Evolutionary conservation across 2,797 vertebrate species (phyloP).

Genomic region (Pseudopleuronectes americanus): DNA sequence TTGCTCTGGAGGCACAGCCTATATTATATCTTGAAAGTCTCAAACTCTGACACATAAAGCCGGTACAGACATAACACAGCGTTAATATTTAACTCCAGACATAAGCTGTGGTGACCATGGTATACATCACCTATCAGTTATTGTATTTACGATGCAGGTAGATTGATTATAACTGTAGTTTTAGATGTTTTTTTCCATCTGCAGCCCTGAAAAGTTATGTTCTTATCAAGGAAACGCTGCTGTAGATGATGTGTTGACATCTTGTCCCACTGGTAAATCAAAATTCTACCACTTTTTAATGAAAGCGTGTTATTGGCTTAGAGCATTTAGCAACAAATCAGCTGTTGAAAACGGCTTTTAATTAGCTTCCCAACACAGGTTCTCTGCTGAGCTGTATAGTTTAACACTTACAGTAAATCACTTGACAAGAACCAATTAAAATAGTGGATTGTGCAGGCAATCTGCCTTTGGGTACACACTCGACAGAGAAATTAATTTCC

Average conservation of each 20-base stretch:
- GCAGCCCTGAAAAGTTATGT: constrained; percentile 6
- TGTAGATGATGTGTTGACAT: constrained; percentile 6
- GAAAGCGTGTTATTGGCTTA: constrained; percentile 13
- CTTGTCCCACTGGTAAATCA: constrained; percentile 16
- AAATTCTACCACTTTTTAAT: constrained; percentile 26
- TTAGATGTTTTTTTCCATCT: constrained; percentile 31
- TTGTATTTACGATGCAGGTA: constrained; percentile 3
- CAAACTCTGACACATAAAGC: constrained; percentile 34
- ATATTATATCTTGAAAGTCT: constrained; percentile 50
- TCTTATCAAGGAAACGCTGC: constrained; percentile 11
- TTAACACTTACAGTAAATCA: constrained; percentile 59
- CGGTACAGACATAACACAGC: constrained; percentile 19
- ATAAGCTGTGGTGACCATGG: not conserved
- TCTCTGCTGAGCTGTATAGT: constrained; percentile 44
- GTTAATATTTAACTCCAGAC: constrained; percentile 6
- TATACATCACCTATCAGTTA: constrained; percentile 3
- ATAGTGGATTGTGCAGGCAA: constrained; percentile 27
- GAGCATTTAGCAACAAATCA: constrained; percentile 47
- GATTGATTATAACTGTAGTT: constrained; percentile 9
- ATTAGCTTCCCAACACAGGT: constrained; percentile 49
- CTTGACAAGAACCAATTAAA: constrained; percentile 52
- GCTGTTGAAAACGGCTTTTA: constrained; percentile 54
- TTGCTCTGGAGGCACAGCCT: constrained; percentile 16
- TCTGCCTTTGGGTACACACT: constrained; percentile 23
- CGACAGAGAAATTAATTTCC: constrained; percentile 56